A percentile compares a stretch with the other conserved stretches of the same genome.
Evolutionary conservation across 2,888 invertebrate species (phyloP).

Genomic region (Rhingia rostrata): DNA sequence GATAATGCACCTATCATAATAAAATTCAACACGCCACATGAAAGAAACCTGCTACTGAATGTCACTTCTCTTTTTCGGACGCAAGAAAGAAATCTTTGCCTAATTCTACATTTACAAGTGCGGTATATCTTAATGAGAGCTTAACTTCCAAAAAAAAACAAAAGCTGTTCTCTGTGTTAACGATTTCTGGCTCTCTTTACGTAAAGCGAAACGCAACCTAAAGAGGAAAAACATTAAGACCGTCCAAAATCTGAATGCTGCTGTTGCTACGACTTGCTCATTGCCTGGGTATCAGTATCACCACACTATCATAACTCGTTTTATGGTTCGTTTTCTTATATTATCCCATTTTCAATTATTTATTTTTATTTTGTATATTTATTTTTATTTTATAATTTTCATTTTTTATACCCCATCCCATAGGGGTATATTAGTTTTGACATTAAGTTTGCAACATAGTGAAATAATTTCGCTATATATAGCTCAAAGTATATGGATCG

Average conservation of each 20-base stretch:
- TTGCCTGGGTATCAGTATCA: not conserved
- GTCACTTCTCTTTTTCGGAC: too few species aligned
- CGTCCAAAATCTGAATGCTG: not conserved
- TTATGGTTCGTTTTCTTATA: not conserved
- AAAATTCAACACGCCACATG: too few species aligned
- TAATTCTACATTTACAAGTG: too few species aligned
- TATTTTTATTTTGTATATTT: not conserved
- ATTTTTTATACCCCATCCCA: too few species aligned
- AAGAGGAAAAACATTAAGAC: not conserved
- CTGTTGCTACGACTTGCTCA: not conserved
- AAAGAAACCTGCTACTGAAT: too few species aligned
- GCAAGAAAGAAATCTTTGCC: too few species aligned
- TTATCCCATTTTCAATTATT: not conserved
- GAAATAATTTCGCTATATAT: too few species aligned
- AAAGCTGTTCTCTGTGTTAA: not conserved
- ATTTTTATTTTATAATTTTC: not conserved
- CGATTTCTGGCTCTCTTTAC: not conserved
- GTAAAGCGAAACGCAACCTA: not conserved
- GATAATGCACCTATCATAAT: too few species aligned
- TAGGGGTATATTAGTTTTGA: too few species aligned
- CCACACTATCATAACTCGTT: not conserved
- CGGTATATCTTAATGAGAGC: too few species aligned
- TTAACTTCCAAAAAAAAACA: not conserved
- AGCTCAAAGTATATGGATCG: too few species aligned
- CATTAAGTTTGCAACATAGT: too few species aligned